These are phyloP conservation scores for Listronotus oregonensis DNA, from an alignment of 1,140 invertebrate genomes.

Conservation along the genomic window DNA sequence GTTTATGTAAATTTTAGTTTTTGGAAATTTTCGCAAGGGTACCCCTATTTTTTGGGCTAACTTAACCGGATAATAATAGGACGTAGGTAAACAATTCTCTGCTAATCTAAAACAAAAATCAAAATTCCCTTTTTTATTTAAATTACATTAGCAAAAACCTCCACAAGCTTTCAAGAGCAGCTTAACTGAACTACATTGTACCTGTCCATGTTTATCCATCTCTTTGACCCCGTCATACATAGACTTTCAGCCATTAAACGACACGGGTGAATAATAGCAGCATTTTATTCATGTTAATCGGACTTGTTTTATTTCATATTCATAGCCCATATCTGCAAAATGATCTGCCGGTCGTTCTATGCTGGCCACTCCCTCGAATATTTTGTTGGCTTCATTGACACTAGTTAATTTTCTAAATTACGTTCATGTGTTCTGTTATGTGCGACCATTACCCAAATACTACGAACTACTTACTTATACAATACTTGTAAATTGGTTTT, in stretches of 20 bases:
- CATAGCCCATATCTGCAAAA: conserved; percentile 31
- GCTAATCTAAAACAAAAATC: no score
- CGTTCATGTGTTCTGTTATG: conserved; percentile 33
- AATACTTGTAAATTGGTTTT: conserved; percentile 37
- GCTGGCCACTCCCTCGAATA: conserved; percentile 24
- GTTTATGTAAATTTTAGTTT: no score
- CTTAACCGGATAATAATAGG: no score
- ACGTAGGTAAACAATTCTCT: no score
- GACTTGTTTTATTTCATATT: conserved; percentile 36
- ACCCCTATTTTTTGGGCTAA: no score
- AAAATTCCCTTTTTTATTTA: no score
- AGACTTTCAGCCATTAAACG: background rate
- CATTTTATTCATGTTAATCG: conserved; percentile 29
- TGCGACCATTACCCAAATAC: conserved; percentile 36
- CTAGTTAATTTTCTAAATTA: conserved; percentile 37
- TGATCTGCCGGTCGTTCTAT: conserved; percentile 26
- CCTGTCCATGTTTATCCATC: no score
- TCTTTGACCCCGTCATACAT: background rate
- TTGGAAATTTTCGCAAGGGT: no score
- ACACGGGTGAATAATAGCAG: conserved; percentile 8
- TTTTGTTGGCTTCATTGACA: conserved; percentile 36
- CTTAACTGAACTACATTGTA: no score
- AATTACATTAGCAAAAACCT: no score
- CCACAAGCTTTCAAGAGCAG: no score
- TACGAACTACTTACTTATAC: conserved; percentile 38